Base-by-base conservation (phyloP, 2,888 invertebrate genomes). In the Scaeva pyrastri region DNA sequence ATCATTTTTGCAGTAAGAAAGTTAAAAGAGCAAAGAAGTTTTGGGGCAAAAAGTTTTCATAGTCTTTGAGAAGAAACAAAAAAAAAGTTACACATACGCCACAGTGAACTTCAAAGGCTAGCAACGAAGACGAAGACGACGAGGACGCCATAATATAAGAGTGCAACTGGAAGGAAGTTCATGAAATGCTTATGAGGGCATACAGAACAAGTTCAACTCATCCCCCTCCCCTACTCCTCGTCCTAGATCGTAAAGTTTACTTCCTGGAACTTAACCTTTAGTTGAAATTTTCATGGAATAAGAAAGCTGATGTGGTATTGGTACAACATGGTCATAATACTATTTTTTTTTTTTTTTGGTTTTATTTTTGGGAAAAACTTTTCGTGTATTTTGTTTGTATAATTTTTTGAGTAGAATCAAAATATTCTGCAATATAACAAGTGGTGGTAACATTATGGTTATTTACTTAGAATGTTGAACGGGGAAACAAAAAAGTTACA, bases 41-140 rank as follows among this genome's bases (percentile, higher is more conserved):
- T n/a, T n/a, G n/a, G 23, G 2, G 16, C 11, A 39, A 5, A 62
- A 58, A 70, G 56, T 75, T 75, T 68, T 60, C n/a, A 31, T 31
- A 39, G 60, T 36, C 68, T 55, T 60, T 45, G 50, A 68, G 52
- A 14, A 62, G 16, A 31, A 64, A 64, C 11, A 39, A 78, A 16
- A 68, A 73, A 12, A 39, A 43, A 52, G 66, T 77, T 82, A 16
- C 82, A 76, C 82, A 82, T 72, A 82, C 82, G 82, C 66, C 72
- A 31, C 64, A 82, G 82, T 66, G 64, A 66, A 50, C 55, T 43
- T 26, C 26, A 66, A 21, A 55, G 8, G 48, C 31, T 31, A n/a
- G n/a, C n/a, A n/a, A n/a, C n/a, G n/a, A n/a, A n/a, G n/a, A 5
- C 31, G 6, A 31, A 3, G 39, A 39, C 1, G 12, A 12, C 10